Conservation (phyloP, 2,888 invertebrate species). For the Caenorhabditis angaria region DNA sequence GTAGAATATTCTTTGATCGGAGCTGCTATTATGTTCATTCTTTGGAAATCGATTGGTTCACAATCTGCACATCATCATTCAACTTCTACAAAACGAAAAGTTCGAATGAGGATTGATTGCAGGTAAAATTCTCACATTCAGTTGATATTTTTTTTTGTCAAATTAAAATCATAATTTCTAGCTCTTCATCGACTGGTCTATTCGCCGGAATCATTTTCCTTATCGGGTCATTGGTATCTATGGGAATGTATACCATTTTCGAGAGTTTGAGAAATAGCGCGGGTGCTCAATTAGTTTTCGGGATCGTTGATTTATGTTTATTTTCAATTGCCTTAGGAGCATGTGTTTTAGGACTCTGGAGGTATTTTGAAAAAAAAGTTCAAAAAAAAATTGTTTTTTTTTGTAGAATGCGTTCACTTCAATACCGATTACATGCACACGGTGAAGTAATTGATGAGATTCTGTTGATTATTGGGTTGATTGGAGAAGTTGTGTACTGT, state of each 20-base stretch:
- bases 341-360: slow-evolving; percentile 63
- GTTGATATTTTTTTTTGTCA: not conserved
- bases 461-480: slow-evolving; percentile 65
- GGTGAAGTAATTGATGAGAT: slow-evolving; percentile 70
- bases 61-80: slow-evolving; percentile 17
- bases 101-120: slow-evolving; percentile 69
- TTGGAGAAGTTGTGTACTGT: slow-evolving; percentile 67
- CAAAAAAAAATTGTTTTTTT: not conserved
- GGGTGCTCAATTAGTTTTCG: slow-evolving; percentile 64
- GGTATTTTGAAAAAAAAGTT: slow-evolving; percentile 30
- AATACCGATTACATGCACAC: slow-evolving; percentile 63
- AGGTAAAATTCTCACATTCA: slow-evolving; percentile 35
- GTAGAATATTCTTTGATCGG: slow-evolving; percentile 69
- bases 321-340: slow-evolving; percentile 63
- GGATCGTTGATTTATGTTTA: slow-evolving; percentile 65
- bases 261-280: slow-evolving; percentile 51
- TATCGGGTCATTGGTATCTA: slow-evolving; percentile 65
- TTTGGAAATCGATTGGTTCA: slow-evolving; percentile 68
- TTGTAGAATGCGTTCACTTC: slow-evolving; percentile 63
- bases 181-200: slow-evolving; percentile 67
- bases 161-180: slow-evolving; percentile 29
- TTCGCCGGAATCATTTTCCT: slow-evolving; percentile 69
- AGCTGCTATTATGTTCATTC: slow-evolving; percentile 70
- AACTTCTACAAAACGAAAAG: slow-evolving; percentile 53
- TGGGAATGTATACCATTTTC: slow-evolving; percentile 69